Evolutionary conservation across 2,113 vertebrate species (phyloP), one percentile per base, ranked within the genome.

Genomic region (Corythaeola cristata): DNA sequence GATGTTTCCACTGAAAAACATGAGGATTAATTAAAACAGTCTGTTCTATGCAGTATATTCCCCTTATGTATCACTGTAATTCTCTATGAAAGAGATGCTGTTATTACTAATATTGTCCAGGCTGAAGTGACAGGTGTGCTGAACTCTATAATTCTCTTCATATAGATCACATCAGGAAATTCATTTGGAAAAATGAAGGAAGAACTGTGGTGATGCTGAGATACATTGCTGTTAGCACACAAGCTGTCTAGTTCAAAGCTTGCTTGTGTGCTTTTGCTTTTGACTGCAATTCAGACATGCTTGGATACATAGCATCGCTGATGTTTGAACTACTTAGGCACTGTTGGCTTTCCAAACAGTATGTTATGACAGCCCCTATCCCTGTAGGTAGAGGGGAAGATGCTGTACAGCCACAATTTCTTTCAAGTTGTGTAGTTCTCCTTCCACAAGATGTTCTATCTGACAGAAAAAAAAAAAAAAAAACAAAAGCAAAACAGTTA

Each of bases 171-270:
- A 75, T 72, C 22, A 87, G 18, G n/a, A 88, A 92, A 92, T 73
- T 78, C 0, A 69, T 75, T 78, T 68, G 53, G 16, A 92, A 69
- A 3, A 45, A 20, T 12, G 68, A 74, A 87, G 22, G 52, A 63
- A 44, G 67, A 77, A 22, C 21, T 0, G 0, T 50, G 30, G 39
- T 49, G 52, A 75, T 78, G 45, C 52, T 75, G 80, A 75, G 68
- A 60, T 60, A 37, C 69, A 60, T 68, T 95, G 93, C 58, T 94
- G 15, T 53, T 94, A 74, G 94, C 58, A 82, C 60, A 74, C 76
- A 88, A 83, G 53, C 87, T 93, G 87, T 89, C 81, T 72, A 35
- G 45, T 84, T 92, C 50, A 74, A 80, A 95, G 37, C 23, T 89
- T 32, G 32, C 8, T 81, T 64, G 35, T 37, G 41, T 15, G 37